Percentiles rank a stretch among this genome's conserved stretches.
phyloP scores from a whole-genome alignment of 2,888 invertebrate genomes.

The Chalcosyrphus nemorum region DNA sequence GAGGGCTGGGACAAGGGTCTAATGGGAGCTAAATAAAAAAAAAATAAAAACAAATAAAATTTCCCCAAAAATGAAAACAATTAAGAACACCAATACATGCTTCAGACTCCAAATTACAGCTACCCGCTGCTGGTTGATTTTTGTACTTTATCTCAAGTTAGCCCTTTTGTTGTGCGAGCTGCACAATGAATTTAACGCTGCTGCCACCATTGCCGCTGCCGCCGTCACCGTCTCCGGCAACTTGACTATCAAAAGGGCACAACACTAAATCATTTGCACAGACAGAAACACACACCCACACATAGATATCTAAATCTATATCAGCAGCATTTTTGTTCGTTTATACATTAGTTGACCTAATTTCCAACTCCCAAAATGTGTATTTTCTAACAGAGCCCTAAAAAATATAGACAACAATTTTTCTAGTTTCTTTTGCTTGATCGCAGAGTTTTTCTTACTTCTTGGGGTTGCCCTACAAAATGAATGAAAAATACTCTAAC shows the following conservation, averaged over 20 bases:
- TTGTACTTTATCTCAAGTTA: constrained; percentile 47
- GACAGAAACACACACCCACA: constrained; percentile 44
- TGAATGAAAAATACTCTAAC: constrained; percentile 25
- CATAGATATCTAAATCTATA: constrained; percentile 47
- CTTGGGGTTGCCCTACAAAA: constrained; percentile 72
- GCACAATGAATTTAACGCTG: not conserved
- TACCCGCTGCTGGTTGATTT: constrained; percentile 12
- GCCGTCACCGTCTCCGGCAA: not conserved
- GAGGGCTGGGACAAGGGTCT: constrained; percentile 39
- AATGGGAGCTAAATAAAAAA: constrained; percentile 30
- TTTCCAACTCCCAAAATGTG: constrained; percentile 69
- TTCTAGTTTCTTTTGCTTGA: constrained; percentile 66
- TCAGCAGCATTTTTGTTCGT: constrained; percentile 53
- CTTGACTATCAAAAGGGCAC: constrained; percentile 67
- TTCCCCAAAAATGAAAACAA: constrained; percentile 62
- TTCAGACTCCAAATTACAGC: no score
- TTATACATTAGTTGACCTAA: constrained; percentile 67
- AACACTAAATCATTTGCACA: constrained; percentile 64
- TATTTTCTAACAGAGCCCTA: constrained; percentile 67
- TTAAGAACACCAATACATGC: constrained; percentile 67
- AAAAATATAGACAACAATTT: constrained; percentile 70
- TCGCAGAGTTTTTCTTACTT: constrained; percentile 48
- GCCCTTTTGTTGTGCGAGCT: constrained; percentile 59
- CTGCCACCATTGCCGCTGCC: not conserved
- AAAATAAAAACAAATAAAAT: constrained; percentile 37